Conservation (phyloP, 2,113 vertebrate genomes). For the Erinaceus europaeus region DNA sequence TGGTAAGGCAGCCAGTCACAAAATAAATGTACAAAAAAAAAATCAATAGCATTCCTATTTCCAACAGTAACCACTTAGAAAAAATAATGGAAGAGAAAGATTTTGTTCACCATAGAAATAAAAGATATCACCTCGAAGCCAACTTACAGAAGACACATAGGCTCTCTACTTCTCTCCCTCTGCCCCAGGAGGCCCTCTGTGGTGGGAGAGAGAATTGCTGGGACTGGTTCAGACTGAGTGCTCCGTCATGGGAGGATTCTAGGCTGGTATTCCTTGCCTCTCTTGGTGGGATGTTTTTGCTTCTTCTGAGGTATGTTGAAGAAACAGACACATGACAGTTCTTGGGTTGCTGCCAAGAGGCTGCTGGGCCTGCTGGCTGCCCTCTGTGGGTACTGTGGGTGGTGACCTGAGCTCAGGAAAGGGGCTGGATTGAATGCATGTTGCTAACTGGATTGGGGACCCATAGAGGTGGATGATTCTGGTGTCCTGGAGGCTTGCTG, state of each 20-base stretch:
- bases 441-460: neutral
- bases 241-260: no score
- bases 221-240: neutral
- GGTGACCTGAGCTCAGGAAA: neutral
- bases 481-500: neutral
- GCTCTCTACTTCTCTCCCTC: neutral
- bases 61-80: conserved; percentile 60
- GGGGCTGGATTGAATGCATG: neutral
- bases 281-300: neutral
- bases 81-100: conserved; percentile 67
- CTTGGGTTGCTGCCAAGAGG: neutral
- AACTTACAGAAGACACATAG: neutral
- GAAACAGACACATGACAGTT: neutral
- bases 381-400: neutral
- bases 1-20: conserved; percentile 58
- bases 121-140: conserved; percentile 13
- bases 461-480: fast-evolving
- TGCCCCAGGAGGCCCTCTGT: neutral
- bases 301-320: neutral
- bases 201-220: no score
- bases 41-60: conserved; percentile 71
- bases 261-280: no score
- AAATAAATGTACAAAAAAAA: conserved; percentile 67
- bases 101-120: conserved; percentile 24
- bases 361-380: neutral